phyloP scores from a whole-genome alignment of 2,888 invertebrate genomes.

The Idaea biselata region DNA sequence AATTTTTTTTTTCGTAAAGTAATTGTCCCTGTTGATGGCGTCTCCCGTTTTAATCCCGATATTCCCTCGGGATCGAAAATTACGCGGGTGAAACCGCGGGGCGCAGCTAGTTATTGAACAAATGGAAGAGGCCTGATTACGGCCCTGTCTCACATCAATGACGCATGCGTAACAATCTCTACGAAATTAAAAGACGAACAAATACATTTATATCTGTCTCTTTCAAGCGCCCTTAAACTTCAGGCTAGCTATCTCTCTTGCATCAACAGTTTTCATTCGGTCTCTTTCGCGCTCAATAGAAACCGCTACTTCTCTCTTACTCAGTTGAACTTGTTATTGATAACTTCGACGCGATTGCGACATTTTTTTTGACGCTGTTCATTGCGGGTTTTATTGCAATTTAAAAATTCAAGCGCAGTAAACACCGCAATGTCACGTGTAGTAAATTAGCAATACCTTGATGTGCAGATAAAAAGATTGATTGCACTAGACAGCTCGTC shows the following conservation, averaged over 20 bases:
- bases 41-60: too few species aligned
- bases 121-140: conserved; percentile 29
- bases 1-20: too few species aligned
- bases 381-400: conserved; percentile 32
- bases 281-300: conserved; percentile 33
- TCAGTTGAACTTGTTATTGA: conserved; percentile 55
- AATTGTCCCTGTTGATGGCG: too few species aligned
- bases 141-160: conserved; percentile 54
- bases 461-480: conserved; percentile 18
- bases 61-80: too few species aligned
- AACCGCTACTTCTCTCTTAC: conserved; percentile 35
- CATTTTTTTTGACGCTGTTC: conserved; percentile 30
- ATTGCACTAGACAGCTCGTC: conserved; percentile 53
- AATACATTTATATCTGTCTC: conserved; percentile 55
- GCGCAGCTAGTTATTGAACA: too few species aligned
- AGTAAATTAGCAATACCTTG: neutral
- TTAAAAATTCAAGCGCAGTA: neutral
- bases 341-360: conserved; percentile 40
- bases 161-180: conserved; percentile 76
- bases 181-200: conserved; percentile 50
- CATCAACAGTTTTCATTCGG: conserved; percentile 51
- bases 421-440: conserved; percentile 19
- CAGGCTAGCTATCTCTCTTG: conserved; percentile 37
- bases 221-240: conserved; percentile 32
- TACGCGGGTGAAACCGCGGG: too few species aligned